phyloP scores from a whole-genome alignment of 2,888 invertebrate species.

The Drosophila neutralis region DNA sequence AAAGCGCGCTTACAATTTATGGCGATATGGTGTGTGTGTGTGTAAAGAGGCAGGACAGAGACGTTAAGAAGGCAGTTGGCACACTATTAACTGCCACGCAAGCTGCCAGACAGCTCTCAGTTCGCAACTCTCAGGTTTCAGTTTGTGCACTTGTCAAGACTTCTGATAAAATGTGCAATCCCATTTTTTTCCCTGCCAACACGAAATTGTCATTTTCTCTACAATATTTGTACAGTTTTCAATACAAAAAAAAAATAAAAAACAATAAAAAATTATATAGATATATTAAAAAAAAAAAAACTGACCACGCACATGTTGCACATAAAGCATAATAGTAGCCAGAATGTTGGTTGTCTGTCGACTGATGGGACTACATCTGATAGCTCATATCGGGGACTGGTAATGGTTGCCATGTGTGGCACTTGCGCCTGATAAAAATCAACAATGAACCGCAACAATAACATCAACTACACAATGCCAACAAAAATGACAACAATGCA shows the following conservation, averaged over 20 bases:
- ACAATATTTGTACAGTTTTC: slow-evolving; percentile 23
- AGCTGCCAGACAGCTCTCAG: slow-evolving; percentile 20
- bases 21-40: not conserved
- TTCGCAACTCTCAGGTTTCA: slow-evolving; percentile 20
- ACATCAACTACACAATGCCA: slow-evolving; percentile 43
- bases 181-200: slow-evolving; percentile 1
- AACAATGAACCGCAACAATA: slow-evolving; percentile 56
- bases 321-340: slow-evolving; percentile 31
- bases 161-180: slow-evolving; percentile 34
- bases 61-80: slow-evolving; percentile 5
- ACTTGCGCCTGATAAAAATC: slow-evolving; percentile 59
- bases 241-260: slow-evolving; percentile 6
- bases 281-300: slow-evolving; percentile 1
- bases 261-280: slow-evolving; percentile 19
- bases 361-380: slow-evolving; percentile 43
- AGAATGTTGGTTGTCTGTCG: slow-evolving; percentile 22
- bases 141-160: slow-evolving; percentile 20
- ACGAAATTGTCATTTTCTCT: slow-evolving; percentile 29
- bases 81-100: slow-evolving; percentile 30
- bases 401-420: slow-evolving; percentile 29
- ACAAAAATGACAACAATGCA: slow-evolving; percentile 49
- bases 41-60: not conserved
- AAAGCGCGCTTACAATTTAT: slow-evolving; percentile 40
- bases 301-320: slow-evolving; percentile 36
- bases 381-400: slow-evolving; percentile 31